Base-by-base conservation (phyloP, 2,113 vertebrate species). In the Perognathus longimembris region DNA sequence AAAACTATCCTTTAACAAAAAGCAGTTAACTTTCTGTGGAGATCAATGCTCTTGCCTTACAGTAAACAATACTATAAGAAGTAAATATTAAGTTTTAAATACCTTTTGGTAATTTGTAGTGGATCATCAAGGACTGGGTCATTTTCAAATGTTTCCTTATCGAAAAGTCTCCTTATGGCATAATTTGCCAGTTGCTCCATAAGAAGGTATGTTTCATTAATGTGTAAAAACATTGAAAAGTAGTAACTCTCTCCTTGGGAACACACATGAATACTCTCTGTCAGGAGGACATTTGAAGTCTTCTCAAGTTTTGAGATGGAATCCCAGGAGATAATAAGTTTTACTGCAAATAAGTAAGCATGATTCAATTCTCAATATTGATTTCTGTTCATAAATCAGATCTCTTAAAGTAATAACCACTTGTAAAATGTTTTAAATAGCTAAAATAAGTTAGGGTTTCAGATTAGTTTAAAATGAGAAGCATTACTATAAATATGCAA, bases 211-310 rank as follows among this genome's bases (percentile, higher is more conserved):
- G 99, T 99, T 97, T 99, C 98, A 70, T 97, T 99, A n/a, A 99
- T 99, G 96, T 99, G 99, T 96, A 99, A 95, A 96, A 99, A 98
- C 99, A 99, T 99, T 88, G 99, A 99, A 98, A 99, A 99, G 97
- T 99, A 99, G 96, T 99, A 98, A 92, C 99, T 98, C 81, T 99
- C 99, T 54, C 99, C 99, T 20, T 91, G 98, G 67, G 99, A 98
- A 95, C 98, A 96, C 78, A 99, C 98, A 18, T 99, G 99, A 97
- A 99, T 99, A 96, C 98, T 99, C 97, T 99, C 99, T 3, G 99
- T 98, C 94, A 99, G 97, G 95, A 99, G 98, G 50, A 99, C 99
- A 42, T 98, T 99, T 22, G 99, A 98, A 20, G 98, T 99, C 96
- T 99, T 99, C 97, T 99, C 98, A 94, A 99, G 98, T 93, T 98